These are phyloP conservation scores for Agonopterix subpropinquella DNA, from an alignment of 2,888 invertebrate species.

Conservation along the genomic window DNA sequence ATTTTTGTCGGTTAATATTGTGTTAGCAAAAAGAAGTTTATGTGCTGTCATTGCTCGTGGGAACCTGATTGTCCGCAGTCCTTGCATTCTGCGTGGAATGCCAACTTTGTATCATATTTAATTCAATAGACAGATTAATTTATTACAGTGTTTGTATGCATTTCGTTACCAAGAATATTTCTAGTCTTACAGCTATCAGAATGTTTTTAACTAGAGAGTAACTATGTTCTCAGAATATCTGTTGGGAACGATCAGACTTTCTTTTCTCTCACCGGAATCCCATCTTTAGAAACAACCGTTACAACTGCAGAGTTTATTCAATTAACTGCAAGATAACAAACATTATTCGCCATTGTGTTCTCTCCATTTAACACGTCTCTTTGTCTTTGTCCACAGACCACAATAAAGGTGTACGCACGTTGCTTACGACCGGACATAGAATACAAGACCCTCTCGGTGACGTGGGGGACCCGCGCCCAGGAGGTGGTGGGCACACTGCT, in stretches of 20 bases:
- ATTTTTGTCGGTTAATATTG: not conserved
- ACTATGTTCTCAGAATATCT: no score
- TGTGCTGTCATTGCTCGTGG: constrained; percentile 24
- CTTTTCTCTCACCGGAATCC: no score
- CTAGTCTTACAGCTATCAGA: no score
- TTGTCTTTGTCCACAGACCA: constrained; percentile 78
- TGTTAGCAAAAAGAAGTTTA: no score
- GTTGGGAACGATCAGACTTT: no score
- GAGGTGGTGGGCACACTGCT: constrained; percentile 90
- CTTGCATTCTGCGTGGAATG: constrained; percentile 36
- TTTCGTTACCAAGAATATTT: no score
- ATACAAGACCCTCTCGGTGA: constrained; percentile 95
- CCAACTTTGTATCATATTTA: no score
- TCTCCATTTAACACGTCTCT: not conserved
- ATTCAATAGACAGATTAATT: no score
- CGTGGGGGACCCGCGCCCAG: constrained; percentile 90
- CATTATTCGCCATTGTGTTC: not conserved
- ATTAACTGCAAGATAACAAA: not conserved
- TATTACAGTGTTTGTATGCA: no score
- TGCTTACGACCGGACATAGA: constrained; percentile 95
- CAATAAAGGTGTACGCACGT: constrained; percentile 93
- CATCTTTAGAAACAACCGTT: no score
- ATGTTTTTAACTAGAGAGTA: no score
- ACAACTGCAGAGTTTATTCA: no score
- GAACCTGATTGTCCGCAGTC: constrained; percentile 64